Evolutionary conservation across 2,113 vertebrate genomes (phyloP).

Genomic region (Cavia porcellus): DNA sequence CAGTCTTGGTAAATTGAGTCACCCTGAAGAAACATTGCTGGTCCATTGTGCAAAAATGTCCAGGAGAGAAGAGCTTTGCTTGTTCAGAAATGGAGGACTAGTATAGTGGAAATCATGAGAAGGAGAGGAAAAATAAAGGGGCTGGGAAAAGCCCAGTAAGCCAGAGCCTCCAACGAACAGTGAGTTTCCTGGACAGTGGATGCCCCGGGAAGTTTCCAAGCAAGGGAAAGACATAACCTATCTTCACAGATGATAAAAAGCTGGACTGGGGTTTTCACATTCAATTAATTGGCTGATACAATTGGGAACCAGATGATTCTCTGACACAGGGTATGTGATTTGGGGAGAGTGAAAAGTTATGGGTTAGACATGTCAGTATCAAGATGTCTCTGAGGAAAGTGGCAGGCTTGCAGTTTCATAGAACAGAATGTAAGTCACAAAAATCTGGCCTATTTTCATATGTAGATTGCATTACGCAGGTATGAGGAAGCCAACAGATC

Average conservation of each 20-base stretch:
- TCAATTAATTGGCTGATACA: not conserved
- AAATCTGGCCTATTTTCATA: not conserved
- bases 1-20: not conserved
- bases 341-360: not conserved
- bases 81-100: not conserved
- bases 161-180: no score
- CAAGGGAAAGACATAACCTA: not conserved
- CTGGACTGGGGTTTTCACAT: not conserved
- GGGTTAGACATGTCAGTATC: not conserved
- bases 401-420: not conserved
- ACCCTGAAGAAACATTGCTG: not conserved
- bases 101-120: not conserved
- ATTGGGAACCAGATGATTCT: not conserved
- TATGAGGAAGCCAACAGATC: not conserved
- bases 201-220: not conserved
- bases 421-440: not conserved
- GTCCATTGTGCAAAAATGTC: not conserved
- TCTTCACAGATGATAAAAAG: not conserved
- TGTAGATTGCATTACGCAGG: not conserved
- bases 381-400: not conserved
- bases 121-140: not conserved
- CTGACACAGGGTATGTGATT: not conserved
- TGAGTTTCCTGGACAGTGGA: no score
- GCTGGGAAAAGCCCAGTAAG: not conserved
- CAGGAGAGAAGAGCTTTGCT: not conserved